Base-by-base conservation (phyloP, 2,888 invertebrate genomes). In the Megamerina dolium region DNA sequence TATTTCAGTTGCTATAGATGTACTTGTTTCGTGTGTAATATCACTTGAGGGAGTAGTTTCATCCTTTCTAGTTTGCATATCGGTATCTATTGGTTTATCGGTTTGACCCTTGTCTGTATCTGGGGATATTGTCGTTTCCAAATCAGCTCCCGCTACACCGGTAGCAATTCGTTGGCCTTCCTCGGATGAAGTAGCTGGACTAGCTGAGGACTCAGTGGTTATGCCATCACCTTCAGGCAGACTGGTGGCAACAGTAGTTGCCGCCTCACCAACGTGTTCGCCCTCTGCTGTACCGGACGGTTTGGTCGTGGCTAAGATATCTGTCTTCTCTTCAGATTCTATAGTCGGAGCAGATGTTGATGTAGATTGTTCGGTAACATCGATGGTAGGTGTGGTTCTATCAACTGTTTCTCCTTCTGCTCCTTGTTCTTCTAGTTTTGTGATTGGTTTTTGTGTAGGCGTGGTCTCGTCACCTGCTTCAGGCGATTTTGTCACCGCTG, bases 1-100 rank as follows among this genome's bases (percentile, higher is more conserved):
- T 20, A 49, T 51, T 13, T 56, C 53, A n/a, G 57, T 58, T 21
- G 52, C 48, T 9, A 43, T n/a, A n/a, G n/a, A n/a, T n/a, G n/a
- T n/a, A n/a, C n/a, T n/a, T n/a, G n/a, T n/a, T n/a, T n/a, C n/a
- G n/a, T n/a, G n/a, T n/a, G n/a, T n/a, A n/a, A n/a, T n/a, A n/a
- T n/a, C n/a, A n/a, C n/a, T n/a, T n/a, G n/a, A n/a, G n/a, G n/a
- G n/a, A n/a, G n/a, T n/a, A n/a, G n/a, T n/a, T n/a, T 40, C 27
- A 18, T 6, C 10, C 16, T 8, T 17, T 17, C 16, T 17, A 5
- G 14, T 17, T 32, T n/a, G 12, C 6, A 9, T 13, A 31, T 31
- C 16, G 32, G 14, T n/a, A 10, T n/a, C 16, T 31, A n/a, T 16
- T 31, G 9, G 4, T 31, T 31, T 31, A 9, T 31, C 17, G 17